Evolutionary conservation across 1,140 invertebrate species (phyloP).

Genomic region (Drosophila ohnishii): DNA sequence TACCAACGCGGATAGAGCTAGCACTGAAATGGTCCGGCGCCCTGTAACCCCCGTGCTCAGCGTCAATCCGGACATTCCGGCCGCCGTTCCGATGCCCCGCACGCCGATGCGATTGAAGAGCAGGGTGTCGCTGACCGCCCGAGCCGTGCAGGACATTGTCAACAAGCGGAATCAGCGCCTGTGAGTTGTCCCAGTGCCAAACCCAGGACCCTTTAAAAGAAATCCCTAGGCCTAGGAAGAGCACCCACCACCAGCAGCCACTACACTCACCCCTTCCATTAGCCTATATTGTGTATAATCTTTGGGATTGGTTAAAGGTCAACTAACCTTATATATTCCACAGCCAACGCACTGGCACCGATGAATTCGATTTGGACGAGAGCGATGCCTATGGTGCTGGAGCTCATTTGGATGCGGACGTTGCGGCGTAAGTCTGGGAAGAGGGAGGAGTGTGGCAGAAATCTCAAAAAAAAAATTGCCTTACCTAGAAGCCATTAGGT

Average conservation of each 20-base stretch:
- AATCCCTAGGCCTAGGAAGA: not conserved
- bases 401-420: conserved; percentile 57
- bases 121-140: conserved; percentile 72
- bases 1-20: conserved; percentile 68
- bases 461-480: not conserved
- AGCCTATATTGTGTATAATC: no score
- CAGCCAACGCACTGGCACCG: conserved; percentile 74
- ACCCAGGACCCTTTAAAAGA: not conserved
- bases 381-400: conserved; percentile 74
- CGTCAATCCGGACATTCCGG: conserved; percentile 69
- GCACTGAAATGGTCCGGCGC: conserved; percentile 62
- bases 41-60: conserved; percentile 73
- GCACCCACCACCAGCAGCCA: conserved; percentile 11
- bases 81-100: conserved; percentile 70
- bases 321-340: not conserved
- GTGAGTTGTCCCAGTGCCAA: conserved; percentile 63
- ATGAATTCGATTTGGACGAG: conserved; percentile 75
- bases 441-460: conserved; percentile 5
- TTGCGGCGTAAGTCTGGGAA: conserved; percentile 66
- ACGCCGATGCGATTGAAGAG: conserved; percentile 75
- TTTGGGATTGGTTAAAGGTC: no score
- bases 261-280: conserved; percentile 17
- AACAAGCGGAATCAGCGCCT: conserved; percentile 65
- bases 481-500: not conserved
- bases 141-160: conserved; percentile 76